Evolutionary conservation across 2,113 vertebrate genomes (phyloP).

Genomic region (Elephas maximus): DNA sequence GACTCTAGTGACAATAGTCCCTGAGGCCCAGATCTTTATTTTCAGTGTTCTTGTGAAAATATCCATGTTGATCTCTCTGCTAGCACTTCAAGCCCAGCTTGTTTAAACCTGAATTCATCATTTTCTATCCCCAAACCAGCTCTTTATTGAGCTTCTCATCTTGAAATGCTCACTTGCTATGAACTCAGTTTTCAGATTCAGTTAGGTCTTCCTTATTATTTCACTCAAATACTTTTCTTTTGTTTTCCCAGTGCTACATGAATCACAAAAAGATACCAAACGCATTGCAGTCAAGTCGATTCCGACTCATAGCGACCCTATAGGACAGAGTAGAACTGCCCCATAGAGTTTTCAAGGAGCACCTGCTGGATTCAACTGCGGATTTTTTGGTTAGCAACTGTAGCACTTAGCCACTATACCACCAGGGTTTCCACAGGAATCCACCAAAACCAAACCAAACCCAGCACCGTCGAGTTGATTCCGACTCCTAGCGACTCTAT

Average conservation of each 20-base stretch:
- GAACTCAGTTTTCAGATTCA: not conserved
- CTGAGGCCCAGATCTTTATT: no score
- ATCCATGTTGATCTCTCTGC: not conserved
- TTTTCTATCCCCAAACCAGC: not conserved
- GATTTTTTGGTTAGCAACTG: no score
- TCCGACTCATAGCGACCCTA: no score
- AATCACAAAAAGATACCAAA: not conserved
- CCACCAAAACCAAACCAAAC: no score
- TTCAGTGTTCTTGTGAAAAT: not conserved
- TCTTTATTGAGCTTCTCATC: not conserved
- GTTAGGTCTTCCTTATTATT: not conserved
- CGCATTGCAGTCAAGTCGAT: no score
- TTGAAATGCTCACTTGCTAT: not conserved
- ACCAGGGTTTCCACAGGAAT: no score
- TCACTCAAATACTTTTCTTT: not conserved
- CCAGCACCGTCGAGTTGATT: no score
- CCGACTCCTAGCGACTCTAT: no score
- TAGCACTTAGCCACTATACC: no score
- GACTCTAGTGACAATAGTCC: not conserved
- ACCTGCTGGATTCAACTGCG: no score
- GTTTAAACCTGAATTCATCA: not conserved
- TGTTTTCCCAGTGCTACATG: not conserved
- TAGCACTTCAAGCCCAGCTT: not conserved
- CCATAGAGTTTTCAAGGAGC: no score
- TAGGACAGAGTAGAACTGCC: no score